Base-by-base conservation (phyloP, 2,888 invertebrate species). In the Rotaria magnacalcarata region DNA sequence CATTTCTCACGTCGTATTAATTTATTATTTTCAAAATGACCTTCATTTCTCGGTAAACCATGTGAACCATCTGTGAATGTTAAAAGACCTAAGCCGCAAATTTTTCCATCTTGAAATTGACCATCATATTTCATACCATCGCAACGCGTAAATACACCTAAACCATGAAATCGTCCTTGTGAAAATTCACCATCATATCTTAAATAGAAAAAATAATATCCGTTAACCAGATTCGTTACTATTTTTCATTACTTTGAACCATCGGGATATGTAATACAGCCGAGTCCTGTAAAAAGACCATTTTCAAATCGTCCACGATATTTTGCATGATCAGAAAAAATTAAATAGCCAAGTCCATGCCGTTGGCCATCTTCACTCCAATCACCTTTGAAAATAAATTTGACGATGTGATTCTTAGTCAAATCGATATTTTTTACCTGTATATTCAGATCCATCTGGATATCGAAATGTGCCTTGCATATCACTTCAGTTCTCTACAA, bases 81-180 rank as follows among this genome's bases (percentile, higher is more conserved):
- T 50, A 96, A 93, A 88, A 96, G 90, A 95, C 95, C 95, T 87
- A 94, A 92, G 8, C 96, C 96, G 95, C 95, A 67, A 56, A 96
- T 94, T 89, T 95, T 93, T 43, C 96, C 96, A 58, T 96, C 96
- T 27, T 95, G 93, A 91, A 96, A 96, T 91, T 96, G 95, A 2
- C 96, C 96, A 90, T 96, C 96, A 89, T 94, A 96, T 90, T 94
- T 95, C 95, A 96, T 96, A 8, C 95, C 95, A 90, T 96, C 96
- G 50, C 95, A 93, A 89, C 96, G 93, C 94, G 94, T 95, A 91
- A 96, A 96, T 3, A 96, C 94, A 0, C 96, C 96, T 89, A 94
- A 94, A 0, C 96, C 96, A 89, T 96, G 95, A 90, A 96, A 96
- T 95, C 96, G 96, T 41, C 96, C 96, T 89, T 95, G 94, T 93